Evolutionary conservation across 2,113 vertebrate species (phyloP), one percentile per base, ranked within the genome.

Genomic region (Erythrocercus mccallii): DNA sequence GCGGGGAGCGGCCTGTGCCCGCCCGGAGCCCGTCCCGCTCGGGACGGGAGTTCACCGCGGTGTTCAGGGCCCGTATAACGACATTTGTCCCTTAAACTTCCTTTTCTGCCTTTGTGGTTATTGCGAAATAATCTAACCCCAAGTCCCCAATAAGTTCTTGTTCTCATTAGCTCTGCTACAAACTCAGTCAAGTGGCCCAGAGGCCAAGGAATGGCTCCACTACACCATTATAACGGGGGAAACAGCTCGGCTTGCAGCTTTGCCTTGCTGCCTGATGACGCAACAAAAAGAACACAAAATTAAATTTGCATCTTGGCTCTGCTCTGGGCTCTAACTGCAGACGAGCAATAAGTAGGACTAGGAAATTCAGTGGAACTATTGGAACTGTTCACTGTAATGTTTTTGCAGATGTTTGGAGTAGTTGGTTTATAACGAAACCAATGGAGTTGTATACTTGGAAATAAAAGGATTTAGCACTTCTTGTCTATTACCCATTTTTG

Each of bases 51-150:
- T 0, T 2, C 25, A 1, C 1, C 18, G 22, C 7, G 0, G 5
- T 4, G 12, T 1, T 2, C 5, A 1, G 0, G 15, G 47, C 4
- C 3, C 7, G 1, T 0, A 0, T 8, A 2, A 0, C 5, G 1
- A 0, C 2, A 0, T 5, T 5, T 8, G 13, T 24, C 9, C 47
- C 31, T 23, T 3, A 0, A 1, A 4, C 2, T 11, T 13, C 2
- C 1, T 31, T 37, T 25, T 3, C 3, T 17, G 0, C 8, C 0
- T n/a, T n/a, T 3, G 62, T 12, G 50, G 0, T 24, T 15, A 6
- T 8, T 24, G 31, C 3, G 8, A 40, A 40, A 5, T 12, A 13
- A 7, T 7, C 22, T 19, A 27, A 3, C 21, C 18, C 5, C 17
- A 12, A 8, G 2, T 6, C 3, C 9, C 0, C 40, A 28, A 0